Percentiles rank a stretch among this genome's conserved stretches.
Evolutionary conservation across 2,113 vertebrate genomes (phyloP).

Genomic region (Syngnathus scovelli): DNA sequence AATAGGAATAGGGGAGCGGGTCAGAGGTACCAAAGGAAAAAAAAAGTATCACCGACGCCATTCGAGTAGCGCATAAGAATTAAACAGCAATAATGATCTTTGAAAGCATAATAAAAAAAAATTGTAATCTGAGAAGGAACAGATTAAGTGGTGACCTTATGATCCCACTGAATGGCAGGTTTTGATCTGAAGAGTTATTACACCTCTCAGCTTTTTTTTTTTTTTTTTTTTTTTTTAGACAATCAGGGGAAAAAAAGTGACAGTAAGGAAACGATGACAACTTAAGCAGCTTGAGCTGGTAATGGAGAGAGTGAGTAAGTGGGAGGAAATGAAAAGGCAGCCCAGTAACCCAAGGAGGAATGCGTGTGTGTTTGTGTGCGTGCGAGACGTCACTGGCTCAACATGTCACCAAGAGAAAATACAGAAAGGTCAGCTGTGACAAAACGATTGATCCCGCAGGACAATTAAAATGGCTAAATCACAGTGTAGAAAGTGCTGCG

Average conservation of each 20-base stretch:
- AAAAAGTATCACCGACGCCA: conserved; percentile 13
- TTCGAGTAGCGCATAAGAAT: conserved; percentile 30
- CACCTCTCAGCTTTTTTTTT: too few species aligned
- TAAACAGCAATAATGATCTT: conserved; percentile 38
- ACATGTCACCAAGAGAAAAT: conserved; percentile 4
- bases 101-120: conserved; percentile 53
- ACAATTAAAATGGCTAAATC: conserved; percentile 6
- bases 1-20: conserved; percentile 10
- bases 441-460: conserved; percentile 2
- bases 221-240: conserved; percentile 18
- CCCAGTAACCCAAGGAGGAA: background rate
- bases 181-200: conserved; percentile 28
- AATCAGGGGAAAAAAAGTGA: conserved; percentile 21
- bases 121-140: conserved; percentile 39
- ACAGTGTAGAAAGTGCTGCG: background rate
- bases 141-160: conserved; percentile 31
- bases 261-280: conserved; percentile 17
- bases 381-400: background rate
- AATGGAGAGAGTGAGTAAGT: conserved; percentile 10
- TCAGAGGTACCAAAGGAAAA: conserved; percentile 18
- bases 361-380: background rate
- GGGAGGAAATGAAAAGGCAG: conserved; percentile 14
- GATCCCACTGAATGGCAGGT: conserved; percentile 32
- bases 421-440: background rate
- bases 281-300: conserved; percentile 8